A percentile compares a stretch with the other conserved stretches of the same genome.
Evolutionary conservation across 2,797 vertebrate genomes (phyloP).

Genomic region (Falco columbarius): DNA sequence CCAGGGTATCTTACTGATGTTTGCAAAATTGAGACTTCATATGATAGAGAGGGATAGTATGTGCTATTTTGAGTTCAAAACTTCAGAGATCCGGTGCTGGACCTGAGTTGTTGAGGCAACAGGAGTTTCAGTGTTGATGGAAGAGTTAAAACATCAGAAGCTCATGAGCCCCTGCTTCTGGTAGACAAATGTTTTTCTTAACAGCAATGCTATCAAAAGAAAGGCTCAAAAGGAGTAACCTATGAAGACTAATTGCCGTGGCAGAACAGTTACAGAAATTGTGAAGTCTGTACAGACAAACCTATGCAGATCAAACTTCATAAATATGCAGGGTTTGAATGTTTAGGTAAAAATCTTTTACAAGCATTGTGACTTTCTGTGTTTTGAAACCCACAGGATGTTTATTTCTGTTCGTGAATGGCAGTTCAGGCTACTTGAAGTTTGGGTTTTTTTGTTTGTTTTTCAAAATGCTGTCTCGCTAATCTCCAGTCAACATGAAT

Average conservation of each 20-base stretch:
- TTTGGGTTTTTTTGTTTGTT: background rate
- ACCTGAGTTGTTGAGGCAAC: background rate
- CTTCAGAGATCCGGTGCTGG: background rate
- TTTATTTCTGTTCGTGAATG: background rate
- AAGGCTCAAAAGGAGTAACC: background rate
- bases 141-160: background rate
- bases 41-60: background rate
- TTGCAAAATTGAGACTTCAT: background rate
- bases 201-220: background rate
- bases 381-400: background rate
- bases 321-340: conserved; percentile 19
- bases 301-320: conserved; percentile 26
- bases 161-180: background rate
- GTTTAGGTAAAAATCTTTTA: background rate
- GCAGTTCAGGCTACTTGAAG: conserved; percentile 5
- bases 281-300: conserved; percentile 7
- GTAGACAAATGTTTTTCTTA: background rate
- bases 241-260: background rate
- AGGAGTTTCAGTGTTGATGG: background rate
- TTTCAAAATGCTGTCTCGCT: background rate
- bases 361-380: background rate
- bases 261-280: background rate
- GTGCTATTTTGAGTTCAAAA: background rate
- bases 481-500: background rate
- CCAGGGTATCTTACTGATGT: background rate